These are phyloP conservation scores for Hydra vulgaris DNA, from an alignment of 30 jellyfish, hydroid and myxozoan species.

Conservation along the genomic window DNA sequence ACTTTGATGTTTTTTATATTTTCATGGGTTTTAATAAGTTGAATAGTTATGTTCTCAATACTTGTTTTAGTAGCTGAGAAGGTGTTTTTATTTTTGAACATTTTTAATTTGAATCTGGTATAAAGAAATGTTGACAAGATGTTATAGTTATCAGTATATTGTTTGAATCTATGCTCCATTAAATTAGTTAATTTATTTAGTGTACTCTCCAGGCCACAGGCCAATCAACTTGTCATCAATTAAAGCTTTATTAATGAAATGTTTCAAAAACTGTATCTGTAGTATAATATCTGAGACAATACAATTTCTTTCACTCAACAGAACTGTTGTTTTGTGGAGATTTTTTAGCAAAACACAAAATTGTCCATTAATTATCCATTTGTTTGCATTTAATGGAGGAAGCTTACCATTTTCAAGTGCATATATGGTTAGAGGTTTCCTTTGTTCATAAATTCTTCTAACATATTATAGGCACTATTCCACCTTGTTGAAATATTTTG, in stretches of 20 bases:
- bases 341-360: background rate
- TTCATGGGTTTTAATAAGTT: background rate
- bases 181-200: background rate
- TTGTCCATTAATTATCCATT: background rate
- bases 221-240: background rate
- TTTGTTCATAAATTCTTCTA: background rate
- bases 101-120: background rate
- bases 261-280: background rate
- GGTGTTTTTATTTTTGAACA: background rate
- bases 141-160: background rate
- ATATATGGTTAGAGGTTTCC: background rate
- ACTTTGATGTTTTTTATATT: no score
- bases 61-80: background rate
- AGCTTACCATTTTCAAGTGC: background rate
- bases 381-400: background rate
- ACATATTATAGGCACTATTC: background rate
- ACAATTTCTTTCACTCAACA: background rate
- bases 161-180: background rate
- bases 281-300: background rate
- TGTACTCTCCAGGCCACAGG: background rate
- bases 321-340: background rate
- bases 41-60: background rate
- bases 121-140: background rate
- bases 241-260: background rate
- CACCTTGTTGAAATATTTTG: background rate